Evolutionary conservation across 2,888 invertebrate species (phyloP), one percentile per base, ranked within the genome.

Genomic region (Eupsilia transversa): DNA sequence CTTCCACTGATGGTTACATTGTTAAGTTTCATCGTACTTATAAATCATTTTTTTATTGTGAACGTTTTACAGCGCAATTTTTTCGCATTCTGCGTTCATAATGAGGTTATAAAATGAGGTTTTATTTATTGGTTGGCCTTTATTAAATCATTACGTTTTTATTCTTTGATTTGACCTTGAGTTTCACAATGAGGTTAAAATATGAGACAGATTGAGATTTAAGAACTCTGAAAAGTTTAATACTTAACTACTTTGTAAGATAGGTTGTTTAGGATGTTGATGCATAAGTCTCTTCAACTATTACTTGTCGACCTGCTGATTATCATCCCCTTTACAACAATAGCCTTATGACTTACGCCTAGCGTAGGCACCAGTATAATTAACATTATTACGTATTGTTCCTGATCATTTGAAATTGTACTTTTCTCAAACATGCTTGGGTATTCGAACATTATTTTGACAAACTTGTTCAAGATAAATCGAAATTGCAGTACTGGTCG

Each of bases 41-140:
- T 89, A 88, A 90, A 88, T 89, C 89, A 89, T 83, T 84, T 81
- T 70, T 89, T 90, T 89, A 88, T 86, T 86, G 66, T 75, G 38
- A 77, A 77, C 79, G 77, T 84, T 89, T 88, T 82, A 80, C 76
- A 76, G 66, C 69, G 35, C 57, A 46, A 52, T 70, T 78, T 74
- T 78, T 85, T 77, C 66, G 57, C 56, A 73, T 86, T 82, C 54
- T 49, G 65, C 68, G 60, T 72, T 71, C 74, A 54, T 76, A 85
- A 76, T 85, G 76, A 76, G 57, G 63, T 57, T 35, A 70, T 78
- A 57, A 76, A 84, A 46, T 60, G 35, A 17, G 63, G 23, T 73
- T 68, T 64, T 23, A 46, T 76, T 72, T 71, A 63, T 69, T 72
- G 17, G 23, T 60, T 60, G 33, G 12, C 12, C 72, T 75, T 80